Conservation (phyloP, 2,888 invertebrate species). For the Megalurothrips usitatus region DNA sequence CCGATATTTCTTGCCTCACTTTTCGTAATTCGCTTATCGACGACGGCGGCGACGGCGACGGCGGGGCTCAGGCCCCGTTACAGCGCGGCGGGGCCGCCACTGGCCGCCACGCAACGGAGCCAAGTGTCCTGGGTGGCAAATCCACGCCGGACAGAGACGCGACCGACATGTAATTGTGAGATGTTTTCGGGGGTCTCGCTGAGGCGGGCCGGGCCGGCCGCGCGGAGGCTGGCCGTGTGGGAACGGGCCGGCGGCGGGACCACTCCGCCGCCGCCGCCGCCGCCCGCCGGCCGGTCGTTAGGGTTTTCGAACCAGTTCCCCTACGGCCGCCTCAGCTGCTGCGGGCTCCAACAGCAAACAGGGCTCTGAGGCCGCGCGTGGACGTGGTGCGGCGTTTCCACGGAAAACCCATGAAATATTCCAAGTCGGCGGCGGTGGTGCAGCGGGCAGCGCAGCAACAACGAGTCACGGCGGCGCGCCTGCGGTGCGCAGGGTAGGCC, state of each 20-base stretch:
- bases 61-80: not conserved
- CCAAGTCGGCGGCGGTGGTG: not conserved
- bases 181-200: too few relatives aligned
- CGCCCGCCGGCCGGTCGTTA: not conserved
- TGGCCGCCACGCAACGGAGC: not conserved
- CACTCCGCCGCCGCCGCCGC: not conserved
- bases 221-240: too few relatives aligned
- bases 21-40: not conserved
- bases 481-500: too few relatives aligned
- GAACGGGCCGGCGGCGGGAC: too few relatives aligned
- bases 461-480: too few relatives aligned
- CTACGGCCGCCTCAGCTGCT: too few relatives aligned
- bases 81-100: not conserved
- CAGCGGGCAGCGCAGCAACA: not conserved
- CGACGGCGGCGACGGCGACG: not conserved
- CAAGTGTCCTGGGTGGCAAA: not conserved
- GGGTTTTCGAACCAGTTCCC: not conserved
- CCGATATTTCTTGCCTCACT: not conserved
- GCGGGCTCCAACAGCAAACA: too few relatives aligned
- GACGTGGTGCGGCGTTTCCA: not conserved
- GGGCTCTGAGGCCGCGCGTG: not conserved
- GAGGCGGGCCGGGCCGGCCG: too few relatives aligned
- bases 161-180: too few relatives aligned
- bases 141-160: too few relatives aligned
- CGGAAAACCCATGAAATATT: not conserved